These are phyloP conservation scores for Xyrichtys novacula DNA, from an alignment of 2,797 vertebrate species.

Conservation along the genomic window DNA sequence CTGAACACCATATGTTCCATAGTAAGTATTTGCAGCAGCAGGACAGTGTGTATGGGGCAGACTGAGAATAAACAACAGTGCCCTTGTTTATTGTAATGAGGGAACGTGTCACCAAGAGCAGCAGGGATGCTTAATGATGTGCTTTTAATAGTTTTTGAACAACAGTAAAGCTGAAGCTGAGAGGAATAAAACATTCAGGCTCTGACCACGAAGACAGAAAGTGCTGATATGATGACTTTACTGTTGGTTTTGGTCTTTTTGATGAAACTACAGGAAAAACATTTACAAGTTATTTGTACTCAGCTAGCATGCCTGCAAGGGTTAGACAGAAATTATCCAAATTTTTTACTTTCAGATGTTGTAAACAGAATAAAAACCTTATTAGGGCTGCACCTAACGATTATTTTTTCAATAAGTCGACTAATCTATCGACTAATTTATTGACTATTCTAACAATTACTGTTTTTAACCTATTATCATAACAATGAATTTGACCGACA, in stretches of 20 bases:
- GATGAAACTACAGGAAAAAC: neutral
- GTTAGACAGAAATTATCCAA: no score
- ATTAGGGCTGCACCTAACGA: no score
- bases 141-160: neutral
- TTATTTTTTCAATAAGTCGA: no score
- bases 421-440: no score
- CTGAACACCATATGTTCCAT: neutral
- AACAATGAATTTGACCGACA: no score
- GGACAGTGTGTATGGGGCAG: neutral
- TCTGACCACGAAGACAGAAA: no score
- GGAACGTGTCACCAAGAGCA: neutral
- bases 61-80: neutral
- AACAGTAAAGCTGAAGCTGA: neutral
- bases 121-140: neutral
- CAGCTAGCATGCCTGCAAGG: neutral
- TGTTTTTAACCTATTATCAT: no score
- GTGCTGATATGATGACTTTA: neutral
- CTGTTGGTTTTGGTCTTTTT: neutral
- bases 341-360: no score
- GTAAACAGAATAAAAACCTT: no score
- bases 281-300: neutral
- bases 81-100: constrained; percentile 3
- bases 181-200: neutral
- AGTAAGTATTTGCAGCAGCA: neutral
- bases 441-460: no score